Base-by-base conservation (phyloP, 1,140 invertebrate species). In the Zaprionus ghesquierei region DNA sequence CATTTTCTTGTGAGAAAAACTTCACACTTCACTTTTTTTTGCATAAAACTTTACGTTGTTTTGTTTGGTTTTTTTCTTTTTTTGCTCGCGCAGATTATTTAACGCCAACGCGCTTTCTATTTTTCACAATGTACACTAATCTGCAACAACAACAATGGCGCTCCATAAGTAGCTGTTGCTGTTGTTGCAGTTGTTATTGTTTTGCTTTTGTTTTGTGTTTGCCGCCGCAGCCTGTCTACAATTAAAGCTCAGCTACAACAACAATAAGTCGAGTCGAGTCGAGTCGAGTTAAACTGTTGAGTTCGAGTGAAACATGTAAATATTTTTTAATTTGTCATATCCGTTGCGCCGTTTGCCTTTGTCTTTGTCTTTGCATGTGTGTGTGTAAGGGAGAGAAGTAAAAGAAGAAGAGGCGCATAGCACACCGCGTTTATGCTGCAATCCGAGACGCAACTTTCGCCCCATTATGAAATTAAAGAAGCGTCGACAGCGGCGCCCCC, bases 401-500 rank as follows among this genome's bases (percentile, higher is more conserved):
- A n/a, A 38, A n/a, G 23, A 9, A 23, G 29, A 29, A 49, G 50
- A 59, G 44, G 13, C 10, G 25, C 55, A 51, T 51, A 51, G 22
- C 23, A 22, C 49, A n/a, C 27, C 25, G 20, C 35, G 56, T 62
- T 63, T 56, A 70, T 84, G 69, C 77, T 86, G 78, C 81, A 86
- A 78, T 63, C 69, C 20, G 53, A 51, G 60, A 69, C 54, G 53
- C 63, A 87, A 76, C 82, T 87, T 87, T 87, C 84, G 79, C 84
- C 79, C 79, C 84, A 87, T 87, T 89, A 87, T 76, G 84, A 87
- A 89, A 89, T 85, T 77, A 63, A 85, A 74, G 56, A 62, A 69
- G 58, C 27, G 49, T 50, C 46, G 41, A 12, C 35, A 15, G 13
- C 33, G 59, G 61, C 54, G 62, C 71, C 76, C 71, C 49, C 65